Conservation (phyloP, 2,113 vertebrate genomes). For the Leptobrachium ailaonicum region DNA sequence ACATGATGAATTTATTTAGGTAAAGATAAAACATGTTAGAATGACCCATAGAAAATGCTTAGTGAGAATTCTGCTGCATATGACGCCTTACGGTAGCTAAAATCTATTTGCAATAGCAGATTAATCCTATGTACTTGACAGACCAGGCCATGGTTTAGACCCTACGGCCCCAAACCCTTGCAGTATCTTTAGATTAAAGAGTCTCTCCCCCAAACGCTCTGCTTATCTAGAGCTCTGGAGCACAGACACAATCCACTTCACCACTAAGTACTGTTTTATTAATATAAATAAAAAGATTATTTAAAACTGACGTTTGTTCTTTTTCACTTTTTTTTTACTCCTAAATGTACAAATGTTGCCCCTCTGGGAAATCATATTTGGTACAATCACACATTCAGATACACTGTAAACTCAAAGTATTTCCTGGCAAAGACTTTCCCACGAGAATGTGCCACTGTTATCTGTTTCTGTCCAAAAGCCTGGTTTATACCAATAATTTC, state of each 20-base stretch:
- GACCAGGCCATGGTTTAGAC: too few species aligned
- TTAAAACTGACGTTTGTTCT: too few species aligned
- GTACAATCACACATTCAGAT: slow-evolving; percentile 7
- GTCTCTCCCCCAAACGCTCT: background rate
- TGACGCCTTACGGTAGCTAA: too few species aligned
- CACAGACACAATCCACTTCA: background rate
- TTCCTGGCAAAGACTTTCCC: slow-evolving; percentile 21
- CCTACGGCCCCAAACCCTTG: background rate
- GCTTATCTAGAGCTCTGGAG: background rate
- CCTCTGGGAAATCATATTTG: background rate
- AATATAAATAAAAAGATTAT: background rate
- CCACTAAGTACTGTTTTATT: background rate
- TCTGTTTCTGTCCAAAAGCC: slow-evolving; percentile 6
- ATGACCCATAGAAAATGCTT: too few species aligned
- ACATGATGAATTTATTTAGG: too few species aligned
- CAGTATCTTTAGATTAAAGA: background rate
- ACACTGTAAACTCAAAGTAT: slow-evolving; percentile 7
- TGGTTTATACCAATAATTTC: slow-evolving; percentile 7
- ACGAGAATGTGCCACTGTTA: slow-evolving; percentile 11
- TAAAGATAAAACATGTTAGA: too few species aligned
- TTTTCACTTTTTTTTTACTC: background rate
- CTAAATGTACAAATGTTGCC: background rate
- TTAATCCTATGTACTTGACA: too few species aligned
- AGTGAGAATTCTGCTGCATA: too few species aligned
- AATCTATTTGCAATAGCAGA: too few species aligned